These are phyloP conservation scores for Drosophila sp. DNA, from an alignment of 1,140 invertebrate genomes.

Conservation along the genomic window DNA sequence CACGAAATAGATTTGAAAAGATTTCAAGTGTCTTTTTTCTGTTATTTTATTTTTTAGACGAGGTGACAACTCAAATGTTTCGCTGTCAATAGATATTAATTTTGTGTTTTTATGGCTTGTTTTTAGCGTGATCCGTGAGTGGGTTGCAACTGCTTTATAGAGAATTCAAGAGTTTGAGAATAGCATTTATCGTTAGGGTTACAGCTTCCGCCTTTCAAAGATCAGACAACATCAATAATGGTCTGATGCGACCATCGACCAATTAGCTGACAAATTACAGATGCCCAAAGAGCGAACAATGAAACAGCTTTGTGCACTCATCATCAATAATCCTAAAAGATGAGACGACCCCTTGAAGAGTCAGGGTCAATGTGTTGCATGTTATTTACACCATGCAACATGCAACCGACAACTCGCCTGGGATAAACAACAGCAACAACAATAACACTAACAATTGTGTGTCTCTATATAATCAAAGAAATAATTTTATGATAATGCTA, in stretches of 20 bases:
- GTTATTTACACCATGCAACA: conserved; percentile 48
- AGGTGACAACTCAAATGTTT: conserved; percentile 72
- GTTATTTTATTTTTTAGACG: conserved; percentile 40
- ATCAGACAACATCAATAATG: conserved; percentile 46
- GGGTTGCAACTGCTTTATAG: conserved; percentile 2
- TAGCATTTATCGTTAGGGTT: neutral
- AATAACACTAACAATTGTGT: conserved; percentile 6
- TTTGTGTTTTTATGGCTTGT: conserved; percentile 18
- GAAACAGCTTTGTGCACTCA: conserved; percentile 54
- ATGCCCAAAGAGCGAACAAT: conserved; percentile 58
- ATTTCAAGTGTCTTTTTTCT: conserved; percentile 54
- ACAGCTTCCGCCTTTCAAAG: conserved; percentile 59
- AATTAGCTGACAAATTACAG: conserved; percentile 60
- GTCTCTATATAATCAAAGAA: conserved; percentile 47
- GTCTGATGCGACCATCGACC: conserved; percentile 8
- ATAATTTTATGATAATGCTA: conserved; percentile 57
- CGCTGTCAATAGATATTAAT: conserved; percentile 68
- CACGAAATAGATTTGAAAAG: conserved; percentile 62
- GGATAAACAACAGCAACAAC: neutral
- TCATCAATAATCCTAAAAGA: conserved; percentile 7
- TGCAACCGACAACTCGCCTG: conserved; percentile 31
- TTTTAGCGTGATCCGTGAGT: conserved; percentile 10
- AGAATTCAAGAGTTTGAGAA: neutral
- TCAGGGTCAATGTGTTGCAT: conserved; percentile 77
- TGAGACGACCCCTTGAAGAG: conserved; percentile 17